Evolutionary conservation across 2,113 vertebrate species (phyloP).

Genomic region (Ranitomeya imitator): DNA sequence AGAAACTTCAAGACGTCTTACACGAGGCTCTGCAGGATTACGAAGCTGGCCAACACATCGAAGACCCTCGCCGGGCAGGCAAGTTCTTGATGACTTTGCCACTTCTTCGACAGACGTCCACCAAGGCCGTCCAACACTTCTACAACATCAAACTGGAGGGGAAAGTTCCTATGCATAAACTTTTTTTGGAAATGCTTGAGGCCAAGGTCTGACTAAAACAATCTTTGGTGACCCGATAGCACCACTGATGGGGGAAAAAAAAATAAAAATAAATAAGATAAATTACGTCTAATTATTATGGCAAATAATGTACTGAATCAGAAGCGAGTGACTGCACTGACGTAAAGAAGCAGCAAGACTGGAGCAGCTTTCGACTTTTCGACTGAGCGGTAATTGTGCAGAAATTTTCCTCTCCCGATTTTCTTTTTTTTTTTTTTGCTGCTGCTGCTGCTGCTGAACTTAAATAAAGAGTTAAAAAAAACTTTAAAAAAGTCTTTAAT

Average conservation of each 20-base stretch:
- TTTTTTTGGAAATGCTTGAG: conserved; percentile 99
- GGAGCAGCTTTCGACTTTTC: conserved; percentile 79
- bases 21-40: conserved; percentile 99
- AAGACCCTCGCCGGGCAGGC: conserved; percentile 93
- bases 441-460: conserved; percentile 68
- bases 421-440: conserved; percentile 65
- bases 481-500: conserved; percentile 77
- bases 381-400: conserved; percentile 69
- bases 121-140: conserved; percentile 99
- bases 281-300: conserved; percentile 71
- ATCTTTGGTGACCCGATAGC: conserved; percentile 70
- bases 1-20: conserved; percentile 97
- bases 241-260: conserved; percentile 64
- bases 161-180: conserved; percentile 99
- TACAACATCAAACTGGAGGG: conserved; percentile 99
- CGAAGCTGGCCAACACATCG: conserved; percentile 91
- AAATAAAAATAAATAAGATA: conserved; percentile 66
- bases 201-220: conserved; percentile 93
- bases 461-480: conserved; percentile 57
- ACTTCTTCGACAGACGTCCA: conserved; percentile 95
- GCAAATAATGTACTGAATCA: conserved; percentile 80
- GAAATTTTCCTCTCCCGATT: conserved; percentile 64
- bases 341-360: conserved; percentile 78
- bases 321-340: conserved; percentile 80
- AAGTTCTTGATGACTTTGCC: conserved; percentile 99